Base-by-base conservation (phyloP, 2,797 vertebrate genomes). In the Phaenicophaeus curvirostris region DNA sequence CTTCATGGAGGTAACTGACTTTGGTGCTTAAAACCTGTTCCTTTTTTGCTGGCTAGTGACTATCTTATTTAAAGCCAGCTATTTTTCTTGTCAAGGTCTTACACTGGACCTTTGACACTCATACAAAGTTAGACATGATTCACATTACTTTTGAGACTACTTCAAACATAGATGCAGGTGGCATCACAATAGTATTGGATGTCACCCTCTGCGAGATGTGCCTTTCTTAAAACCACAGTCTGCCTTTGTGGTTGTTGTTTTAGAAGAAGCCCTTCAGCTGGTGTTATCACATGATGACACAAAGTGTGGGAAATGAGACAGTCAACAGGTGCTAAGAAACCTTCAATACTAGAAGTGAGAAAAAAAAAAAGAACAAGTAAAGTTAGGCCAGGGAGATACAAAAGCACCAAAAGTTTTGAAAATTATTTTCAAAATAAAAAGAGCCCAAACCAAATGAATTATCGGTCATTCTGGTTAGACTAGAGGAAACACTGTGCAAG, bases 181-280 rank as follows among this genome's bases (percentile, higher is more conserved):
- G 83, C 87, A 81, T 92, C 97, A 93, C 9, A 30, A 53, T 92
- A 85, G 67, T 83, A 85, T 89, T 95, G 88, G 85, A 87, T 95
- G 88, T 74, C 89, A 93, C 91, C 83, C 92, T 94, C 77, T 87
- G 86, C 69, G 95, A 91, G 92, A 94, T 83, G 76, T 78, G 59
- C 74, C 92, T 77, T 87, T 74, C 87, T 94, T 91, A 96, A 98
- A 98, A 97, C 97, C 97, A 97, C 97, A 97, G 93, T 89, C 87
- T 94, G 89, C 81, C 73, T 94, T 94, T 97, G 97, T 97, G 97
- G 97, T 97, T 97, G 95, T 77, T 95, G 83, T 85, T 94, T 93
- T 74, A 96, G 94, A 94, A 91, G 93, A 77, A 97, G 66, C 75
- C 89, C 90, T 88, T 96, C 92, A 95, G 89, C 92, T 94, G 76